Percentiles rank a stretch among this genome's conserved stretches.
phyloP scores from a whole-genome alignment of 2,113 vertebrate species.

The Apeltes quadracus region DNA sequence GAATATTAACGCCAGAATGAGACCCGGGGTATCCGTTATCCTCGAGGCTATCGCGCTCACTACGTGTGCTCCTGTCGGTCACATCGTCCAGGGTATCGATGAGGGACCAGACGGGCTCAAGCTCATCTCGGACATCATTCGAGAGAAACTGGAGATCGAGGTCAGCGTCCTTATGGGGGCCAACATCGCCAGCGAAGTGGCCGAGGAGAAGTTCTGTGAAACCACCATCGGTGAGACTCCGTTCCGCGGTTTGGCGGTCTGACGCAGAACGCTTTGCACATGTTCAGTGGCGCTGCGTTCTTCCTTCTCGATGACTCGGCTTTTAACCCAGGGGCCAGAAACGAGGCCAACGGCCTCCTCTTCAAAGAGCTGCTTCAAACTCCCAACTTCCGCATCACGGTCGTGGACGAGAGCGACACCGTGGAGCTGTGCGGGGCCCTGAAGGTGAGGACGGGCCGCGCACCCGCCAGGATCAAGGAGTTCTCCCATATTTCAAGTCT shows the following conservation, averaged over 20 bases:
- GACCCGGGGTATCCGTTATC: background rate
- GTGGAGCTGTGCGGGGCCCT: slow-evolving; percentile 89
- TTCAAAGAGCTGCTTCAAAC: slow-evolving; percentile 89
- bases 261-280: too few relatives aligned
- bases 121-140: slow-evolving; percentile 88
- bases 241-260: too few relatives aligned
- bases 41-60: background rate
- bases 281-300: background rate
- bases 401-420: slow-evolving; percentile 83
- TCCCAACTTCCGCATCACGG: slow-evolving; percentile 85
- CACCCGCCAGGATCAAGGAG: background rate
- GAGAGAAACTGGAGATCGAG: slow-evolving; percentile 86
- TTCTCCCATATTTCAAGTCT: background rate
- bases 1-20: background rate
- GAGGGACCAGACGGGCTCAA: slow-evolving; percentile 83
- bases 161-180: slow-evolving; percentile 89
- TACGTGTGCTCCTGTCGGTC: background rate
- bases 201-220: slow-evolving; percentile 89
- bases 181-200: slow-evolving; percentile 89
- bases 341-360: slow-evolving; percentile 75
- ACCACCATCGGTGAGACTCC: slow-evolving; percentile 83
- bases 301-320: background rate
- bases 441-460: slow-evolving; percentile 76
- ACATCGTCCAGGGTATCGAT: slow-evolving; percentile 79
- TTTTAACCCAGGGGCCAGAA: slow-evolving; percentile 81